Evolutionary conservation across 2,797 vertebrate genomes (phyloP).

Genomic region (Otolemur crassicaudatus): DNA sequence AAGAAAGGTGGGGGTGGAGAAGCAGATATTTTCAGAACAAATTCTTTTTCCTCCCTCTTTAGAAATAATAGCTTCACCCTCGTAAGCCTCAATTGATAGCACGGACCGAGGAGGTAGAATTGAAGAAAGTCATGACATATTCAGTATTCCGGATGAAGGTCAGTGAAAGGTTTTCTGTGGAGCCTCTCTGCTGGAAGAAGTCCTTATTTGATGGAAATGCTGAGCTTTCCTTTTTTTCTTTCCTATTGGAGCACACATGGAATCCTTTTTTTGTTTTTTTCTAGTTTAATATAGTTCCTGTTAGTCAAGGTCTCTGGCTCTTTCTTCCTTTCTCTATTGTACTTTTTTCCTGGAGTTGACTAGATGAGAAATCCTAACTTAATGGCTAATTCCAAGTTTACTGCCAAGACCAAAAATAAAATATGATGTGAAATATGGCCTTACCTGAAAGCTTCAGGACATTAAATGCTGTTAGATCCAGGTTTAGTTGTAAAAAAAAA

Average conservation of each 20-base stretch:
- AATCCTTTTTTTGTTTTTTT: conserved; percentile 64
- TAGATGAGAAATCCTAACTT: conserved; percentile 74
- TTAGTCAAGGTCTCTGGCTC: conserved; percentile 62
- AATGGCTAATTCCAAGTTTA: conserved; percentile 70
- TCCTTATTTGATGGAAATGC: conserved; percentile 18
- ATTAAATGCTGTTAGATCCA: conserved; percentile 66
- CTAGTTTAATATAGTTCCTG: conserved; percentile 51
- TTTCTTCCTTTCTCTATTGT: conserved; percentile 58
- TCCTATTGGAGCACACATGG: conserved; percentile 27
- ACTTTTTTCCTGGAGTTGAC: conserved; percentile 63
- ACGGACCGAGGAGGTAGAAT: conserved; percentile 45
- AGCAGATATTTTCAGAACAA: conserved; percentile 66
- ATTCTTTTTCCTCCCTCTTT: neutral
- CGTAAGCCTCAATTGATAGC: conserved; percentile 59
- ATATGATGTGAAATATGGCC: conserved; percentile 70
- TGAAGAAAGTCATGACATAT: conserved; percentile 25
- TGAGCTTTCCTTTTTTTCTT: conserved; percentile 18
- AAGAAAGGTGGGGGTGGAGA: conserved; percentile 68
- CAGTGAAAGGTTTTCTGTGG: neutral
- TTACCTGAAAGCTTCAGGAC: conserved; percentile 72
- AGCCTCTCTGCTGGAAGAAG: conserved; percentile 24
- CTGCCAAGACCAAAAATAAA: conserved; percentile 77
- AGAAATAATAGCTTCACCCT: conserved; percentile 42
- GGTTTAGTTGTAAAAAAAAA: conserved; percentile 63
- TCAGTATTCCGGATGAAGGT: conserved; percentile 29